phyloP scores from a whole-genome alignment of 2,888 invertebrate genomes.

The Laspeyria flexula region DNA sequence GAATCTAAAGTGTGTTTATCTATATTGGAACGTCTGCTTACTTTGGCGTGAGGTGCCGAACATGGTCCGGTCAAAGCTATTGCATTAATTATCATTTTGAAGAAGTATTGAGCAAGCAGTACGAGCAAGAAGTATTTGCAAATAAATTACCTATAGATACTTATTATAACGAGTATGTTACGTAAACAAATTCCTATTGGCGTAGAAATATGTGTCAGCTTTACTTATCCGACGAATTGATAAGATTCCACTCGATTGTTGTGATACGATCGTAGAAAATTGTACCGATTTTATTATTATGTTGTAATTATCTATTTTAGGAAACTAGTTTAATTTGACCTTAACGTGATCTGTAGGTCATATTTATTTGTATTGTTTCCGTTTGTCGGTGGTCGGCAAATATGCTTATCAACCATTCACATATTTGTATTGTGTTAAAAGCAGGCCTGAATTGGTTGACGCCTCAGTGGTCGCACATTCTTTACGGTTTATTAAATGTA shows the following conservation, averaged over 20 bases:
- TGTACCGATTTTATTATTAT: constrained; percentile 2
- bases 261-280: constrained; percentile 24
- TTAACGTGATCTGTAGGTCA: too few relatives aligned
- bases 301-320: too few relatives aligned
- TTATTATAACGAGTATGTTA: too few relatives aligned
- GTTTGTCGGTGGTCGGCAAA: constrained; percentile 14
- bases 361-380: background rate
- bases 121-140: background rate
- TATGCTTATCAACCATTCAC: constrained; percentile 13
- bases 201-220: constrained; percentile 43
- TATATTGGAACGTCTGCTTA: too few relatives aligned
- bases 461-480: constrained; percentile 12
- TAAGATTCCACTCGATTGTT: constrained; percentile 39
- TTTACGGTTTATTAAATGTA: too few relatives aligned
- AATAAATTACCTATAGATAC: too few relatives aligned
- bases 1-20: too few relatives aligned
- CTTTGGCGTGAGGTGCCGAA: too few relatives aligned
- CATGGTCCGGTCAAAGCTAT: too few relatives aligned
- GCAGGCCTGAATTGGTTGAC: constrained; percentile 15
- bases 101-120: background rate
- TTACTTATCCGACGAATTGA: constrained; percentile 27
- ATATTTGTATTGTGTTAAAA: background rate
- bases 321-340: too few relatives aligned
- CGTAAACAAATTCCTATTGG: constrained; percentile 17
- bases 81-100: too few relatives aligned